These are phyloP conservation scores for Homarus gammarus DNA, from an alignment of 2,888 invertebrate species.

Conservation along the genomic window DNA sequence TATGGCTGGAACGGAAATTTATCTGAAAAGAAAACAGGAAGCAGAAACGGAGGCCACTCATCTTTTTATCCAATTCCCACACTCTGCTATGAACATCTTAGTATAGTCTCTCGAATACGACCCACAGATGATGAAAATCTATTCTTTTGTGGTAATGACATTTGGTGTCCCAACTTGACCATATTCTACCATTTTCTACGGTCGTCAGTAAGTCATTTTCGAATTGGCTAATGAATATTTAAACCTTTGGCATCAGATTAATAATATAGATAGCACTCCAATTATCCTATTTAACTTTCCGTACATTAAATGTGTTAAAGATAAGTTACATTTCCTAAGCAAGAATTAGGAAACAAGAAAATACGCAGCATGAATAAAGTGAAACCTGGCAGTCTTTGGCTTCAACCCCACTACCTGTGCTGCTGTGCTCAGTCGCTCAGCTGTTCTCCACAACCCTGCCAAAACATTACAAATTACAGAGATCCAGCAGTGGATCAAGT, in stretches of 20 bases:
- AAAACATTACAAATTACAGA: slow-evolving; percentile 59
- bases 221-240: neutral
- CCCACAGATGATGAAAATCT: neutral
- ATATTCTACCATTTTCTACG: neutral
- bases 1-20: too few species aligned
- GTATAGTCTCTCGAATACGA: neutral
- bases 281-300: neutral
- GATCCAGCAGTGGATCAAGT: slow-evolving; percentile 36
- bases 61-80: neutral
- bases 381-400: slow-evolving; percentile 5
- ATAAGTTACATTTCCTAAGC: neutral
- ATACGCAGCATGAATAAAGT: neutral
- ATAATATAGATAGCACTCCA: neutral
- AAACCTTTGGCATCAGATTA: neutral
- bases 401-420: slow-evolving; percentile 71
- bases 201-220: too few species aligned
- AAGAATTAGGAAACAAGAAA: neutral
- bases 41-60: neutral
- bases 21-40: too few species aligned
- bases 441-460: slow-evolving; percentile 58
- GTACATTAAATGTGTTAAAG: neutral
- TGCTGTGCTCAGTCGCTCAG: slow-evolving; percentile 51
- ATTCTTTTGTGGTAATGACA: neutral
- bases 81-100: neutral
- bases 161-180: neutral